Conservation (phyloP, 2,113 vertebrate genomes). For the Perca fluviatilis region DNA sequence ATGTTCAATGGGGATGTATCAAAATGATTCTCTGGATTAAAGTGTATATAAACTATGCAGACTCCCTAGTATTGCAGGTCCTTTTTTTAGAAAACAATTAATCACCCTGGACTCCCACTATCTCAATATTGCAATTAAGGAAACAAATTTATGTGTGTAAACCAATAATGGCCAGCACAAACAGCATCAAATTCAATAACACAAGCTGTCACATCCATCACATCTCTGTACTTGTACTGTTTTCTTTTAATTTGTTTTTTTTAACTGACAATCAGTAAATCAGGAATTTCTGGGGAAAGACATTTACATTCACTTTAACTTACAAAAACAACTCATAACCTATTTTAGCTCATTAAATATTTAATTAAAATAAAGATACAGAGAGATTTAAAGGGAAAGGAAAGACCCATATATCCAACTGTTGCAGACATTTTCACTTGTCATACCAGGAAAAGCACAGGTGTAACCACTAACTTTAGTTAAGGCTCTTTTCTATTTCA, state of each 20-base stretch:
- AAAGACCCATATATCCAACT: neutral
- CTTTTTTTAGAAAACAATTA: slow-evolving; percentile 54
- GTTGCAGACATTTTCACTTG: neutral
- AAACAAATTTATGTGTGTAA: slow-evolving; percentile 62
- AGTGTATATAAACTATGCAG: slow-evolving; percentile 27
- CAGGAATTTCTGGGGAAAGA: neutral
- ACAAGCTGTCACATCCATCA: slow-evolving; percentile 46
- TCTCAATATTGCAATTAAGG: slow-evolving; percentile 63
- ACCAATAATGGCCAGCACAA: slow-evolving; percentile 56
- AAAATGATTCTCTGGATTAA: slow-evolving; percentile 38
- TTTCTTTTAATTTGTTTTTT: slow-evolving; percentile 16
- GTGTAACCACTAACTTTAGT: neutral
- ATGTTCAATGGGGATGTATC: slow-evolving; percentile 11
- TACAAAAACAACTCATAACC: neutral
- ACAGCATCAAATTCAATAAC: slow-evolving; percentile 56
- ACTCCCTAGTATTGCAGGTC: slow-evolving; percentile 19
- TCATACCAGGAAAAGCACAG: neutral
- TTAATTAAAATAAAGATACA: neutral
- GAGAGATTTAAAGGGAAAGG: neutral
- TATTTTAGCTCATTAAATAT: neutral
- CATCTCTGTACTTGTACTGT: neutral
- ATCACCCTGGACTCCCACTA: slow-evolving; percentile 46
- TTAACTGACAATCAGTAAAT: slow-evolving; percentile 9
- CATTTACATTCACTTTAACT: neutral
- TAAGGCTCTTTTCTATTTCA: neutral